A percentile compares a stretch with the other conserved stretches of the same genome.
These are phyloP conservation scores for Jaculus jaculus DNA, from an alignment of 2,113 vertebrate genomes.

Conservation along the genomic window DNA sequence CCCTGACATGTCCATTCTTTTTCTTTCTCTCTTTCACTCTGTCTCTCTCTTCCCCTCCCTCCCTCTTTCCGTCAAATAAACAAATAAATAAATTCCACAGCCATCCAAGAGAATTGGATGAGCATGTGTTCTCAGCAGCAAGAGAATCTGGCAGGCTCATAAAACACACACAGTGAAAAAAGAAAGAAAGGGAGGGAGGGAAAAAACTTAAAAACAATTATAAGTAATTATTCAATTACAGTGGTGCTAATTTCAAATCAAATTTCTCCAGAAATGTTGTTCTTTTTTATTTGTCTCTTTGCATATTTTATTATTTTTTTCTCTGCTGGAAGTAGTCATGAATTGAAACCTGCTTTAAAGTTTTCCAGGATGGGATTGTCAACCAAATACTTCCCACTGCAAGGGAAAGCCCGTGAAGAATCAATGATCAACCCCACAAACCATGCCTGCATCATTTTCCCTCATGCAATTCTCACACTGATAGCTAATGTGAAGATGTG, in stretches of 20 bases:
- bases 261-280: not conserved
- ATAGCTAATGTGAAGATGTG: not conserved
- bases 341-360: conserved; percentile 1
- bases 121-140: too few relatives aligned
- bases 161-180: too few relatives aligned
- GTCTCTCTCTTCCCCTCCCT: too few relatives aligned
- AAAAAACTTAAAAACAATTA: too few relatives aligned
- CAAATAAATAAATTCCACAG: too few relatives aligned
- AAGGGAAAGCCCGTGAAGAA: not conserved
- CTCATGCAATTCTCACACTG: not conserved
- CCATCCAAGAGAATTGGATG: too few relatives aligned
- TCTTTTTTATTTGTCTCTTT: not conserved
- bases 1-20: too few relatives aligned
- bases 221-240: not conserved
- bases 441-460: not conserved
- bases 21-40: too few relatives aligned
- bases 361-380: not conserved
- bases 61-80: too few relatives aligned
- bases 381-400: not conserved
- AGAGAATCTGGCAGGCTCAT: too few relatives aligned
- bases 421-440: not conserved
- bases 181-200: too few relatives aligned
- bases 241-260: not conserved
- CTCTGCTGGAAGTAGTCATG: not conserved
- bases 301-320: too few relatives aligned